Percentiles rank a stretch among this genome's conserved stretches.
Conservation (phyloP, 2,888 invertebrate species). For the Portevinia maculata region DNA sequence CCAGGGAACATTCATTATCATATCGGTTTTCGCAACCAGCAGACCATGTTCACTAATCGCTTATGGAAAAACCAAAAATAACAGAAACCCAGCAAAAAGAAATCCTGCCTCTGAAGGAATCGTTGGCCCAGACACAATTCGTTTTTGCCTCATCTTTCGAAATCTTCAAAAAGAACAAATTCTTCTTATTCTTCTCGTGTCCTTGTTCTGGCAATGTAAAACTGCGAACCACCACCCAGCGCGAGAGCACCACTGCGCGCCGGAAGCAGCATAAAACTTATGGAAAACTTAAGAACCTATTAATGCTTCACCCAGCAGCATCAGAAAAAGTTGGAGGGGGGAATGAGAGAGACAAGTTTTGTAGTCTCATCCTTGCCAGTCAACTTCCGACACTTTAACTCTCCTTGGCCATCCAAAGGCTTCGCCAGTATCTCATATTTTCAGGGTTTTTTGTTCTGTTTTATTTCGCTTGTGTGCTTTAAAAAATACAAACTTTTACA, state of each 20-base stretch:
- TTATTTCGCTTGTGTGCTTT: slow-evolving; percentile 1
- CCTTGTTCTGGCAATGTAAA: slow-evolving; percentile 18
- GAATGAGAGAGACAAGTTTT: slow-evolving; percentile 37
- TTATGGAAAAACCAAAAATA: slow-evolving; percentile 59
- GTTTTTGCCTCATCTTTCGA: slow-evolving; percentile 39
- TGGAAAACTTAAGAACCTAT: slow-evolving; percentile 71
- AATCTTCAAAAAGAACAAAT: slow-evolving; percentile 18
- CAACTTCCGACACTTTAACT: slow-evolving; percentile 64
- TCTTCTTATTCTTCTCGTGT: slow-evolving; percentile 11
- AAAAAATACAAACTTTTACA: slow-evolving; percentile 58
- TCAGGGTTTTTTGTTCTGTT: slow-evolving; percentile 17
- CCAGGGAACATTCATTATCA: slow-evolving; percentile 33
- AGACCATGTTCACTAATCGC: slow-evolving; percentile 60
- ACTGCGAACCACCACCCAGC: slow-evolving; percentile 39
- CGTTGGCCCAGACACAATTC: slow-evolving; percentile 65
- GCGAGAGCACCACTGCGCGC: slow-evolving; percentile 26
- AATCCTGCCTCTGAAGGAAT: slow-evolving; percentile 33
- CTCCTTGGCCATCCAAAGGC: slow-evolving; percentile 49
- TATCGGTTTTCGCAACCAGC: slow-evolving; percentile 24
- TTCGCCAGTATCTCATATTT: slow-evolving; percentile 43
- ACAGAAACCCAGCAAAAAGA: slow-evolving; percentile 23
- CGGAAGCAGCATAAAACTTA: slow-evolving; percentile 70
- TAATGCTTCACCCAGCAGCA: slow-evolving; percentile 59
- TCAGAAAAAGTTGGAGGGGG: neutral
- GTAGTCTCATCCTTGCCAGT: slow-evolving; percentile 39